Conservation (phyloP, 1,140 invertebrate species). For the Calephelis nemesis region DNA sequence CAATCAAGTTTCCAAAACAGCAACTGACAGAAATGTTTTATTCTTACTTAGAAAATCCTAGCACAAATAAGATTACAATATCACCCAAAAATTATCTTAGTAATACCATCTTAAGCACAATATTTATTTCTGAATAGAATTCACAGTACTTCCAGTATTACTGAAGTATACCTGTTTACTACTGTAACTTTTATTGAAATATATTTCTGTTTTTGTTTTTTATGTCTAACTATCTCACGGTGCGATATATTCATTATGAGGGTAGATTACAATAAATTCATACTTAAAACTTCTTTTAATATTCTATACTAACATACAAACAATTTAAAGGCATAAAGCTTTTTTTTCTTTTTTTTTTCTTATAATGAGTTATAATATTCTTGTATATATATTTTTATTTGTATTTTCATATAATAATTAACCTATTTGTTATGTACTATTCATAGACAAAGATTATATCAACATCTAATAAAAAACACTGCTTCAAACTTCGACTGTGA, state of each 20-base stretch:
- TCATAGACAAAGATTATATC: conserved; percentile 73
- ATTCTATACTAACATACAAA: conserved; percentile 71
- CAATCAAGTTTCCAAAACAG: too few species aligned
- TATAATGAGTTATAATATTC: conserved; percentile 71
- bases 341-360: conserved; percentile 67
- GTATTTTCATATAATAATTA: conserved; percentile 67
- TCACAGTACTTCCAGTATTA: conserved; percentile 27
- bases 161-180: conserved; percentile 4
- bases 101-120: conserved; percentile 64
- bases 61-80: conserved; percentile 5
- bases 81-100: conserved; percentile 40
- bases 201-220: conserved; percentile 23
- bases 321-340: conserved; percentile 74
- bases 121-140: conserved; percentile 36
- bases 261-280: conserved; percentile 24
- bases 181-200: conserved; percentile 20
- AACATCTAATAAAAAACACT: conserved; percentile 58
- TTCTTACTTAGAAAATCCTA: not conserved
- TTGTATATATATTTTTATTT: conserved; percentile 79
- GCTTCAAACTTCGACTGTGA: conserved; percentile 27
- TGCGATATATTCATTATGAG: conserved; percentile 28
- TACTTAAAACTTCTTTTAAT: conserved; percentile 42
- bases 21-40: too few species aligned
- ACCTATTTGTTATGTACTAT: conserved; percentile 73
- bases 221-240: conserved; percentile 31